Evolutionary conservation across 2,113 vertebrate species (phyloP).

Genomic region (Pelodiscus sinensis): DNA sequence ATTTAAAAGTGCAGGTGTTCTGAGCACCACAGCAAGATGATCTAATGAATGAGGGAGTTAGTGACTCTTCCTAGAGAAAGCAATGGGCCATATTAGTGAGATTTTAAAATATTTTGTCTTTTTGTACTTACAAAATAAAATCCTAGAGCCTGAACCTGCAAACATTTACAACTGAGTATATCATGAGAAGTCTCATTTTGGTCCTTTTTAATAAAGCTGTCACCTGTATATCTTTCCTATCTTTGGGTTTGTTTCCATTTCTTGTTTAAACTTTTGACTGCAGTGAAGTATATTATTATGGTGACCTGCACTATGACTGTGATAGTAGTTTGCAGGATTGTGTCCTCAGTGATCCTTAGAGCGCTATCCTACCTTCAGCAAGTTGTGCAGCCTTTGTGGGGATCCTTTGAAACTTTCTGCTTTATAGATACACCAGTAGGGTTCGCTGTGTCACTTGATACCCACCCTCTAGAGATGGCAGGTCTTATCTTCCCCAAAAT

Average conservation of each 20-base stretch:
- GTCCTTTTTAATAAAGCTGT: neutral
- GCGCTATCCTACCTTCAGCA: neutral
- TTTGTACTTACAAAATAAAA: constrained; percentile 21
- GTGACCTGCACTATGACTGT: neutral
- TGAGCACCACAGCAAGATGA: constrained; percentile 26
- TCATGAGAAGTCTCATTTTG: neutral
- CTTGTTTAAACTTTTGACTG: neutral
- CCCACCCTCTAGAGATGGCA: neutral
- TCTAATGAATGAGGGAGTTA: constrained; percentile 44
- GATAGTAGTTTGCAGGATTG: neutral
- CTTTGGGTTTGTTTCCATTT: constrained; percentile 35
- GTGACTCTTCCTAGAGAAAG: constrained; percentile 44
- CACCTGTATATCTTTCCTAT: neutral
- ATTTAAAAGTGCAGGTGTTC: constrained; percentile 71
- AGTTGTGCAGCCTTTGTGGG: neutral
- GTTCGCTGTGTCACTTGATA: constrained; percentile 61
- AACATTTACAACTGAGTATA: neutral
- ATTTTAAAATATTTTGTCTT: constrained; percentile 10
- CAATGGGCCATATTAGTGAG: neutral
- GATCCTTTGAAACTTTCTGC: neutral
- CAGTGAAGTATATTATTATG: neutral
- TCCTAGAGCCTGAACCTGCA: neutral
- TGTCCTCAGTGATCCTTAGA: neutral
- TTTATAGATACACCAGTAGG: constrained; percentile 57
- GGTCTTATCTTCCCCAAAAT: neutral